phyloP scores from a whole-genome alignment of 2,888 invertebrate genomes.

The Nomada lathburiana region DNA sequence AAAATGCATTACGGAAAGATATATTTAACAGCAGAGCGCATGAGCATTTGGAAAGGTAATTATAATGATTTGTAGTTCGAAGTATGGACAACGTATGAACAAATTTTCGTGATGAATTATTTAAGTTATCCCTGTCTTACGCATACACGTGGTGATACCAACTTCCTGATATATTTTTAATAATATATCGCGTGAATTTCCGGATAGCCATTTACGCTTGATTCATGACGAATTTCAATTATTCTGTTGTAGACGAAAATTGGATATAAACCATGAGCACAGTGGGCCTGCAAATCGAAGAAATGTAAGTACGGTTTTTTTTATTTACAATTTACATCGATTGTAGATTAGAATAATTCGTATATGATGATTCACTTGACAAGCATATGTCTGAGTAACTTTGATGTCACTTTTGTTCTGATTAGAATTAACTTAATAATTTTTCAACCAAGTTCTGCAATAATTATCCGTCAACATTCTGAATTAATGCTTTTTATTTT shows the following conservation, averaged over 20 bases:
- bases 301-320: constrained; percentile 1
- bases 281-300: neutral
- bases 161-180: constrained; percentile 68
- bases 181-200: neutral
- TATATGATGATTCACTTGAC: constrained; percentile 76
- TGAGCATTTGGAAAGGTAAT: constrained; percentile 6
- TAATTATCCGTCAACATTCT: neutral
- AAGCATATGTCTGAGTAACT: constrained; percentile 81
- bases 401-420: constrained; percentile 73
- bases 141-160: constrained; percentile 74
- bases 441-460: neutral
- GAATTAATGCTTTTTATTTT: neutral
- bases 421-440: constrained; percentile 32
- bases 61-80: neutral
- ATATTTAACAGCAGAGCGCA: neutral
- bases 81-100: neutral
- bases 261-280: neutral
- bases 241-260: constrained; percentile 18
- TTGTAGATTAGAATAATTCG: neutral
- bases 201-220: no score
- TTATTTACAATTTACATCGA: neutral
- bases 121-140: constrained; percentile 83
- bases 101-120: constrained; percentile 69
- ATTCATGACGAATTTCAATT: neutral
- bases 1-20: no score